Conservation (phyloP, 37 sponge, comb jelly and placozoan species). For the Oscarella lobularis region DNA sequence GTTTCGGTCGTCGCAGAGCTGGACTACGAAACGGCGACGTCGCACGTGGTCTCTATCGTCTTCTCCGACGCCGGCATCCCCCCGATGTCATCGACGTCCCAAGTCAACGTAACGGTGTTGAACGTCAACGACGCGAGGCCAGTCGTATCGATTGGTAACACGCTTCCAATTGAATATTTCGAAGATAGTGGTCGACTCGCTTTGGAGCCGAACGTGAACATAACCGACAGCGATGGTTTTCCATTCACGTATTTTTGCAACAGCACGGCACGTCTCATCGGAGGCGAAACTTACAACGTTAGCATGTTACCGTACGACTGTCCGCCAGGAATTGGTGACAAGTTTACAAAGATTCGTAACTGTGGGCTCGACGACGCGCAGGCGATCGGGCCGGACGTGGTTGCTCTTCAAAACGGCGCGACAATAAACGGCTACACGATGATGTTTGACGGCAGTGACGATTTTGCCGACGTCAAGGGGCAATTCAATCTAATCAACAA, state of each 20-base stretch:
- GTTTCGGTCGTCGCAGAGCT: neutral
- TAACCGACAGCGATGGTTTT: neutral
- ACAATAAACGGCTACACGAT: neutral
- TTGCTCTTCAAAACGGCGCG: neutral
- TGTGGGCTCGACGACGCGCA: no score
- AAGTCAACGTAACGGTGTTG: neutral
- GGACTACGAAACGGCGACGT: neutral
- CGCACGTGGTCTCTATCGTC: neutral
- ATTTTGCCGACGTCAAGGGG: neutral
- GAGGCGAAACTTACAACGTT: neutral
- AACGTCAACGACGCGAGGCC: neutral
- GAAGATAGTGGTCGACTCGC: neutral
- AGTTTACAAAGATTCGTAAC: neutral
- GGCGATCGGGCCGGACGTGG: neutral
- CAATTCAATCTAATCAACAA: neutral
- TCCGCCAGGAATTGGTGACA: neutral
- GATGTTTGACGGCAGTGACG: neutral
- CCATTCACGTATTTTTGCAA: neutral
- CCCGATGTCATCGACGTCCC: neutral
- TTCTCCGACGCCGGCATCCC: neutral
- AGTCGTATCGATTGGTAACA: neutral
- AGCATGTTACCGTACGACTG: neutral
- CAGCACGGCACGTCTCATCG: neutral
- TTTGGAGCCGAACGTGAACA: neutral
- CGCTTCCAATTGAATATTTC: neutral